These are phyloP conservation scores for Armadillidium nasatum DNA, from an alignment of 1,140 invertebrate genomes.

Conservation along the genomic window DNA sequence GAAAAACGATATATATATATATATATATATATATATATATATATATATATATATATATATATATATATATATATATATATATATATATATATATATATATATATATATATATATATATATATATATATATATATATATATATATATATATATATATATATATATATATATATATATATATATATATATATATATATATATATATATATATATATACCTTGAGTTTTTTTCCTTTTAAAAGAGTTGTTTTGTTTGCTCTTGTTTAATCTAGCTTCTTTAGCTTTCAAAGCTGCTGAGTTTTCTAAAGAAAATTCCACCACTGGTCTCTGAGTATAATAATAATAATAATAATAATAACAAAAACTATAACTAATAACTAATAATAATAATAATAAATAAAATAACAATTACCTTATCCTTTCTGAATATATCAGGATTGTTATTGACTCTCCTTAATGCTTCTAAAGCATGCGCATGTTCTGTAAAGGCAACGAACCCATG, in stretches of 20 bases:
- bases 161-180: too few relatives aligned
- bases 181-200: too few relatives aligned
- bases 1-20: too few relatives aligned
- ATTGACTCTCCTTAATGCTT: constrained; percentile 75
- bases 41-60: too few relatives aligned
- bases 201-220: too few relatives aligned
- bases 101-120: too few relatives aligned
- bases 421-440: constrained; percentile 91
- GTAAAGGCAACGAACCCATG: constrained; percentile 88
- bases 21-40: too few relatives aligned
- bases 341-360: constrained; percentile 19
- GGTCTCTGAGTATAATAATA: constrained; percentile 68
- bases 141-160: too few relatives aligned
- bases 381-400: constrained; percentile 20
- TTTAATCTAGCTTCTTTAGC: constrained; percentile 66
- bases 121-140: too few relatives aligned
- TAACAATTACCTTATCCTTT: constrained; percentile 61
- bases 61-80: too few relatives aligned
- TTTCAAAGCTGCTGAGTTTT: constrained; percentile 74
- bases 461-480: constrained; percentile 78
- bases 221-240: too few relatives aligned
- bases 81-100: too few relatives aligned
- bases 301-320: constrained; percentile 93
- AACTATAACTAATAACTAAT: background rate
- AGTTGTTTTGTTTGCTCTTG: constrained; percentile 54